Conservation (phyloP, 1,140 invertebrate genomes). For the Thaumetopoea pityocampa region DNA sequence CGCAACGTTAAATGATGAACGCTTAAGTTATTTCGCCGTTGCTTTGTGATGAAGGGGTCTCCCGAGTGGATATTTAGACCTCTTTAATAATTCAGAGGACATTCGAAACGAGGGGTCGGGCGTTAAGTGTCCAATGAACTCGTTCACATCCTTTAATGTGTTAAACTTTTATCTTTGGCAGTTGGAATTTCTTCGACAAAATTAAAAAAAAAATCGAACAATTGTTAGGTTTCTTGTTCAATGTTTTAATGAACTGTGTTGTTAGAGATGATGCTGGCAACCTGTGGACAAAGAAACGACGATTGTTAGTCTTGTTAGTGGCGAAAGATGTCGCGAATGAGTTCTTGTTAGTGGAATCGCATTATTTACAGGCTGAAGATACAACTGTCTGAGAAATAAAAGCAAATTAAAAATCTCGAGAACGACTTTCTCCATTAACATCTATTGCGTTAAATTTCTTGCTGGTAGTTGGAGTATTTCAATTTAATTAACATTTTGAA, state of each 20-base stretch:
- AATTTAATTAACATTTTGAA: too few relatives aligned
- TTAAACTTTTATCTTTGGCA: slow-evolving; percentile 3
- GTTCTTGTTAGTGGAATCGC: slow-evolving; percentile 24
- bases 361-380: slow-evolving; percentile 12
- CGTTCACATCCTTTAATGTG: slow-evolving; percentile 2
- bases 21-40: slow-evolving; percentile 15
- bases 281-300: slow-evolving; percentile 65
- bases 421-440: slow-evolving; percentile 10
- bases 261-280: slow-evolving; percentile 34
- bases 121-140: slow-evolving; percentile 17
- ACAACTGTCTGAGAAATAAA: slow-evolving; percentile 2
- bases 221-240: slow-evolving; percentile 9
- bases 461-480: too few relatives aligned
- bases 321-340: slow-evolving; percentile 19
- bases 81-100: slow-evolving; percentile 32
- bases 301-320: slow-evolving; percentile 57
- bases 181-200: slow-evolving; percentile 19
- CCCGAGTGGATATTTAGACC: slow-evolving; percentile 14
- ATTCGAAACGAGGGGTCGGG: slow-evolving; percentile 20
- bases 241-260: slow-evolving; percentile 23
- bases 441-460: slow-evolving; percentile 5
- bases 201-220: not conserved
- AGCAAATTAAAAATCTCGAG: slow-evolving; percentile 6
- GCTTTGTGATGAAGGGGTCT: slow-evolving; percentile 19
- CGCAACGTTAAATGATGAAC: slow-evolving; percentile 18